These are phyloP conservation scores for Tetrax tetrax DNA, from an alignment of 2,113 vertebrate genomes.

Conservation along the genomic window DNA sequence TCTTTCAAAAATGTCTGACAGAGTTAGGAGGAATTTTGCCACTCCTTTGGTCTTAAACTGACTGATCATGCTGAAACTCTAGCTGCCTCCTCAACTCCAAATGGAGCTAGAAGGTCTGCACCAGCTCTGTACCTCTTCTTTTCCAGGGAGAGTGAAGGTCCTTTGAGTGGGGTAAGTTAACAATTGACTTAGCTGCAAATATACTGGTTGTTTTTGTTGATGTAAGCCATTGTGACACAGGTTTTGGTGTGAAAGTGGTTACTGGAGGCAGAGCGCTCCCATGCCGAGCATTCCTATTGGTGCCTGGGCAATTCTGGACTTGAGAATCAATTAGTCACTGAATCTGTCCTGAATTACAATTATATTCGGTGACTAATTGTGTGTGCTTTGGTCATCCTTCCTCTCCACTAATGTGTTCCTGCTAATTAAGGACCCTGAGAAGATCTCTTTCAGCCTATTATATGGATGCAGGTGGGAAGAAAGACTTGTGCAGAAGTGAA, in stretches of 20 bases:
- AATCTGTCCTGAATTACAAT: conserved; percentile 16
- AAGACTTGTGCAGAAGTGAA: not conserved
- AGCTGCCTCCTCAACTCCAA: not conserved
- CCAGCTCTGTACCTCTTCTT: not conserved
- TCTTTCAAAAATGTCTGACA: not conserved
- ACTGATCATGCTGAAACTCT: not conserved
- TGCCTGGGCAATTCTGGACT: not conserved
- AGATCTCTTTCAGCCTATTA: not conserved
- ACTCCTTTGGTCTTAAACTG: not conserved
- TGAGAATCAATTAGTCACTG: not conserved
- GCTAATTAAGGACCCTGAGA: conserved; percentile 26
- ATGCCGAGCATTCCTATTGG: not conserved
- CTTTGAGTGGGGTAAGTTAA: not conserved
- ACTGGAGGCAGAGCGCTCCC: not conserved
- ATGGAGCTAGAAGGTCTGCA: not conserved
- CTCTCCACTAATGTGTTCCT: conserved; percentile 1
- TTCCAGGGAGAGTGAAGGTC: not conserved
- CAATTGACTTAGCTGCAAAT: not conserved
- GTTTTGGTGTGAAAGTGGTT: conserved; percentile 5
- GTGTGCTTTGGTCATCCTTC: conserved; percentile 33
- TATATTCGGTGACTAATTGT: not conserved
- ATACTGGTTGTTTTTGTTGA: not conserved
- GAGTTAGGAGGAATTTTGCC: not conserved
- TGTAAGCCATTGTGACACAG: not conserved
- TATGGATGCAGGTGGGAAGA: not conserved